Evolutionary conservation across 2,888 invertebrate genomes (phyloP).

Genomic region (Sarcophaga caerulescens): DNA sequence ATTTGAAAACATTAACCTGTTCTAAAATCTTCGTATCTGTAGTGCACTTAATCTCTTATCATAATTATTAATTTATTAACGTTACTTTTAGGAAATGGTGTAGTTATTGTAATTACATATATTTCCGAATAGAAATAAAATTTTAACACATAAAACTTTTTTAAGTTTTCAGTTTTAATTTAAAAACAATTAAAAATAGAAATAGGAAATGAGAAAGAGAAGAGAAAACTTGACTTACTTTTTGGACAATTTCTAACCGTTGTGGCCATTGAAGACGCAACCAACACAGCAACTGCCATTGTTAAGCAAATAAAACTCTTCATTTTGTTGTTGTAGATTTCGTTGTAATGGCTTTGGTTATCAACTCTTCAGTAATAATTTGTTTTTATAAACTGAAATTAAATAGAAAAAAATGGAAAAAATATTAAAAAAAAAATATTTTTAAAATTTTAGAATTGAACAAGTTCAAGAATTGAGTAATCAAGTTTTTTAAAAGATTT

Average conservation of each 20-base stretch:
- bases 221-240: slow-evolving; percentile 70
- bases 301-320: slow-evolving; percentile 69
- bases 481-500: no score
- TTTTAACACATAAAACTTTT: neutral
- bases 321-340: slow-evolving; percentile 51
- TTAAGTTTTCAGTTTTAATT: neutral
- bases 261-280: slow-evolving; percentile 70
- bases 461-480: no score
- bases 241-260: slow-evolving; percentile 75
- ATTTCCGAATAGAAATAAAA: neutral
- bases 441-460: no score
- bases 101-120: neutral
- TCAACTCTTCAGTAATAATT: no score
- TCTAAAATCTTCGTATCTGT: no score
- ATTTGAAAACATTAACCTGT: no score
- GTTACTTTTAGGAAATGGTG: neutral
- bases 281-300: slow-evolving; percentile 73
- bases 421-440: no score
- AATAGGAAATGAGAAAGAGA: neutral
- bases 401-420: no score
- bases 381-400: no score
- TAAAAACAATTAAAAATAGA: neutral
- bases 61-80: no score
- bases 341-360: neutral
- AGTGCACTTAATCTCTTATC: no score